Percentiles rank a stretch among this genome's conserved stretches.
These are phyloP conservation scores for Taphrorychus bicolor DNA, from an alignment of 2,888 invertebrate genomes.

Conservation along the genomic window DNA sequence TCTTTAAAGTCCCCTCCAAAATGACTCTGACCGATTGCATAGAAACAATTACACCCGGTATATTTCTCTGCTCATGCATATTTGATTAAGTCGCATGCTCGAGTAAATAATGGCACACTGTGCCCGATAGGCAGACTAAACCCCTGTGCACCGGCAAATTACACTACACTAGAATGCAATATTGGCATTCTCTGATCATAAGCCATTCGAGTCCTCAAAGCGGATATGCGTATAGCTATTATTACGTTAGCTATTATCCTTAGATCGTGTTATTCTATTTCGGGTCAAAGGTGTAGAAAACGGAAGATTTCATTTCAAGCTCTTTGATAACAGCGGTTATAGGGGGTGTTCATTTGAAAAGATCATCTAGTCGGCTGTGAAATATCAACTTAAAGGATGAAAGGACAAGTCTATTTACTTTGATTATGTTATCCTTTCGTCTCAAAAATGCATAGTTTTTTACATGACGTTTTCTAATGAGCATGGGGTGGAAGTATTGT, in stretches of 20 bases:
- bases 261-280: background rate
- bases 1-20: background rate
- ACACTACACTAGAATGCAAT: conserved; percentile 26
- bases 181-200: conserved; percentile 24
- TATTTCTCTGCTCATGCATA: conserved; percentile 34
- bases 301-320: too few species aligned
- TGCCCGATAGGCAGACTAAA: conserved; percentile 23
- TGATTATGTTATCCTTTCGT: too few species aligned
- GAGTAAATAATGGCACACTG: conserved; percentile 26
- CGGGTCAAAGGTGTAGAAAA: too few species aligned
- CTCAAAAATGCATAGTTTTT: too few species aligned
- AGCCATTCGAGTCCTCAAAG: conserved; percentile 14
- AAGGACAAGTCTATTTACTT: too few species aligned
- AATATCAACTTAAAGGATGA: too few species aligned
- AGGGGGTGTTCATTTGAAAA: too few species aligned
- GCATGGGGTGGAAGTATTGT: too few species aligned
- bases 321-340: too few species aligned
- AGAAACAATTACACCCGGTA: conserved; percentile 15
- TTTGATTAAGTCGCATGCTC: conserved; percentile 34
- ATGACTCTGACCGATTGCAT: background rate
- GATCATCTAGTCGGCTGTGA: too few species aligned
- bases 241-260: conserved; percentile 10
- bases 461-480: too few species aligned
- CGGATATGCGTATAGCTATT: background rate
- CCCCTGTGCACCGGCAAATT: conserved; percentile 28